Conservation (phyloP, 1,140 invertebrate species). For the Aethina tumida region DNA sequence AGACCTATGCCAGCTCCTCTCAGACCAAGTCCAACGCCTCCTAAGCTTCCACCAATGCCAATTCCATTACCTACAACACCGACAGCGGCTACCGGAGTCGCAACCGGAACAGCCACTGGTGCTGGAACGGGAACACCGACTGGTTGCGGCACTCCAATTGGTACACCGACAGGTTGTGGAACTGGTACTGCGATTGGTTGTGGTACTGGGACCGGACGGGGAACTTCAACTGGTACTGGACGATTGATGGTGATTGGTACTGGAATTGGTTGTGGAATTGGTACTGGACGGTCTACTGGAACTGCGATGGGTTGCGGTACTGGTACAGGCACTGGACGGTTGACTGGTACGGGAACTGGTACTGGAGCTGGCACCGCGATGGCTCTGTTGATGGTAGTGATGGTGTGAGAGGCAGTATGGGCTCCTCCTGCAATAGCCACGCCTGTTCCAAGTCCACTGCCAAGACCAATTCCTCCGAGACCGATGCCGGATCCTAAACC, state of each 20-base stretch:
- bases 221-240: slow-evolving; percentile 10
- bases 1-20: slow-evolving; percentile 3
- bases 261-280: slow-evolving; percentile 4
- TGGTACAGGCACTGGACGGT: slow-evolving; percentile 16
- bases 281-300: slow-evolving; percentile 13
- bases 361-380: slow-evolving; percentile 16
- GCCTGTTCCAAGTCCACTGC: not conserved
- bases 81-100: slow-evolving; percentile 5
- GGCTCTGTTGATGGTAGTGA: slow-evolving; percentile 10
- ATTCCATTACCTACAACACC: slow-evolving; percentile 4
- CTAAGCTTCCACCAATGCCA: slow-evolving; percentile 3
- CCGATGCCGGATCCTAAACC: slow-evolving; percentile 7
- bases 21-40: slow-evolving; percentile 5
- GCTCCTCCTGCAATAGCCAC: slow-evolving; percentile 5
- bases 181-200: no score
- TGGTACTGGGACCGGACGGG: slow-evolving; percentile 7
- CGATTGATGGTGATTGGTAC: slow-evolving; percentile 16
- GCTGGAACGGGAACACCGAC: slow-evolving; percentile 14
- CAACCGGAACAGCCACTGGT: slow-evolving; percentile 16
- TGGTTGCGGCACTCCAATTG: slow-evolving; percentile 9
- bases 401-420: not conserved
- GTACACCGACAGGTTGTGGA: not conserved
- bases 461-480: slow-evolving; percentile 1
- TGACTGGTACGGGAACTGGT: slow-evolving; percentile 16
- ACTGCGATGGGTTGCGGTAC: slow-evolving; percentile 17